Conservation (phyloP, 1,140 invertebrate genomes). For the Hypothenemus hampei region DNA sequence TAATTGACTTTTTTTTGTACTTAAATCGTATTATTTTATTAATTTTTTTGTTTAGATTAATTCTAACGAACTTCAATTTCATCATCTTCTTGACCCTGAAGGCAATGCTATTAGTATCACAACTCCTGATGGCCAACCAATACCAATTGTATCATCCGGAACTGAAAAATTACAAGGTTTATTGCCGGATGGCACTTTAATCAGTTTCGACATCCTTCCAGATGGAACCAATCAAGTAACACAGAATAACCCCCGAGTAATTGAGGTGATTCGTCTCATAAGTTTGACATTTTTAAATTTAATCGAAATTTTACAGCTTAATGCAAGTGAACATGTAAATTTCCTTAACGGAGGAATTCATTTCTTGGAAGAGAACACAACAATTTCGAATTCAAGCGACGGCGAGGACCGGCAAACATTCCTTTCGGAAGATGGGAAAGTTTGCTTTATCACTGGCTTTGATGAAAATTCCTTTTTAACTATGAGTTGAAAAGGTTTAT, state of each 20-base stretch:
- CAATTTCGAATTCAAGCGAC: neutral
- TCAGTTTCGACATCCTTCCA: constrained; percentile 38
- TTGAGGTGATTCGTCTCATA: no score
- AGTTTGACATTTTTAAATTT: no score
- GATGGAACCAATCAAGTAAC: constrained; percentile 10
- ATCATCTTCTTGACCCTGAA: constrained; percentile 59
- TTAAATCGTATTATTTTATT: no score
- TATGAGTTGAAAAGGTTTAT: constrained; percentile 2
- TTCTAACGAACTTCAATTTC: constrained; percentile 30
- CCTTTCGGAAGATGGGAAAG: constrained; percentile 24
- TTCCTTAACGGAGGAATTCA: constrained; percentile 39
- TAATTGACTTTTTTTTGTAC: no score
- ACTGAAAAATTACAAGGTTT: constrained; percentile 50
- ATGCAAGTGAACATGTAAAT: neutral
- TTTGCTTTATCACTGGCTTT: constrained; percentile 22
- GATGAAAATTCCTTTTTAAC: constrained; percentile 21
- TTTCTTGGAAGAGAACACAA: constrained; percentile 37
- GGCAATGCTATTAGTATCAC: constrained; percentile 65
- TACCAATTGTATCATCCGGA: constrained; percentile 50
- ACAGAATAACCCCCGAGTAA: no score
- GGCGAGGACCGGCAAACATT: constrained; percentile 8
- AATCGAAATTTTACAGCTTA: neutral
- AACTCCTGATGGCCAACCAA: constrained; percentile 57
- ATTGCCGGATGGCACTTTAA: constrained; percentile 49
- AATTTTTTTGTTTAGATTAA: no score